Base-by-base conservation (phyloP, 2,888 invertebrate genomes). In the Autographa pulchrina region DNA sequence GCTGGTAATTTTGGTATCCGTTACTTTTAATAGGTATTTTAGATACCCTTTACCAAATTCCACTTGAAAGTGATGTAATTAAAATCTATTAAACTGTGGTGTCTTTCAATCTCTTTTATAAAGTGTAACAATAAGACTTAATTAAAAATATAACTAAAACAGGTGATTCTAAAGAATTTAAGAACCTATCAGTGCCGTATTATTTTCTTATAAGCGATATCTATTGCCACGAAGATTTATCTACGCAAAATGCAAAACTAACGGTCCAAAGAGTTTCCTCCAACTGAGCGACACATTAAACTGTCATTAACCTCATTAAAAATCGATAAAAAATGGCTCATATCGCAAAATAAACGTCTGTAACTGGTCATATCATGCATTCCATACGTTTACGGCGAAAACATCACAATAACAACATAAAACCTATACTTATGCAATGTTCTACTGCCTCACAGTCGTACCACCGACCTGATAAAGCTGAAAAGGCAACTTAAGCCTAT, bases 401-500 rank as follows among this genome's bases (percentile, higher is more conserved):
- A 95, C 93, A 94, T 95, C 91, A 95, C 94, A 95, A 95, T 95
- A 96, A 95, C 93, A 95, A 93, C 94, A 94, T 95, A 93, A 95
- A 96, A 93, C 90, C 94, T 93, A 95, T 95, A 95, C 93, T 94
- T 94, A 96, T 95, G 95, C 95, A 94, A 94, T 95, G 95, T 92
- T 93, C 95, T 92, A 95, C 92, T 94, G 93, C 93, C 95, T 92
- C 94, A 95, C 96, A 92, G 93, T 89, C 94, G 92, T 92, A 94
- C 94, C 90, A 89, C 91, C 93, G 92, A 94, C 96, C 95, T 95
- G 96, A 96, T 96, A 96, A 96, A 96, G 95, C 96, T 95, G 96
- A 96, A 96, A 96, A 96, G 96, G 94, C 95, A 94, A 93, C 93
- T 95, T 93, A 93, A 93, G 94, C 95, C 94, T 94, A 94, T 94